Conservation (phyloP, 2,797 vertebrate species). For the Clamator glandarius region DNA sequence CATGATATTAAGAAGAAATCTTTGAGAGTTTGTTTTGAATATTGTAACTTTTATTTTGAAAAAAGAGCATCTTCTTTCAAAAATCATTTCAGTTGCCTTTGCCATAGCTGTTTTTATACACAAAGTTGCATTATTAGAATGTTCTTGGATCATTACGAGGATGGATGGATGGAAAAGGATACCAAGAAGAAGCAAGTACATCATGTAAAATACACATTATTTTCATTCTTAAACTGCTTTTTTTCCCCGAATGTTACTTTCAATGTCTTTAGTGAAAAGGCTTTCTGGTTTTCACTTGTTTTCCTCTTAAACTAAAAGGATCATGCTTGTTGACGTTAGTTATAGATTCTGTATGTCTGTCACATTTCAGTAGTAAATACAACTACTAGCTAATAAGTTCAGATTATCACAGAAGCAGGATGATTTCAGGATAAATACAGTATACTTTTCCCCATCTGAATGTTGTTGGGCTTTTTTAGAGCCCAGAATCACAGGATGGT, state of each 20-base stretch:
- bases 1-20: background rate
- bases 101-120: background rate
- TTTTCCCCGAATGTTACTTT: background rate
- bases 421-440: background rate
- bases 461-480: background rate
- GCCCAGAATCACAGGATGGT: background rate
- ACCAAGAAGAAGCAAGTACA: background rate
- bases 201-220: background rate
- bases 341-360: background rate
- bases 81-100: background rate
- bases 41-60: background rate
- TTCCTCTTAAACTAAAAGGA: background rate
- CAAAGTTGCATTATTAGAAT: background rate
- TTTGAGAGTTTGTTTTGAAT: background rate
- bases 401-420: background rate
- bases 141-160: background rate
- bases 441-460: background rate
- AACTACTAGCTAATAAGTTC: background rate
- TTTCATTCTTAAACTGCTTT: background rate
- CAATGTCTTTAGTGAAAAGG: background rate
- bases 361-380: background rate
- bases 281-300: background rate
- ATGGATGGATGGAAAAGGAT: background rate
- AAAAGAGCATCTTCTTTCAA: background rate
- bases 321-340: background rate